These are phyloP conservation scores for Tenthredo livida DNA, from an alignment of 2,888 invertebrate genomes.

Conservation along the genomic window DNA sequence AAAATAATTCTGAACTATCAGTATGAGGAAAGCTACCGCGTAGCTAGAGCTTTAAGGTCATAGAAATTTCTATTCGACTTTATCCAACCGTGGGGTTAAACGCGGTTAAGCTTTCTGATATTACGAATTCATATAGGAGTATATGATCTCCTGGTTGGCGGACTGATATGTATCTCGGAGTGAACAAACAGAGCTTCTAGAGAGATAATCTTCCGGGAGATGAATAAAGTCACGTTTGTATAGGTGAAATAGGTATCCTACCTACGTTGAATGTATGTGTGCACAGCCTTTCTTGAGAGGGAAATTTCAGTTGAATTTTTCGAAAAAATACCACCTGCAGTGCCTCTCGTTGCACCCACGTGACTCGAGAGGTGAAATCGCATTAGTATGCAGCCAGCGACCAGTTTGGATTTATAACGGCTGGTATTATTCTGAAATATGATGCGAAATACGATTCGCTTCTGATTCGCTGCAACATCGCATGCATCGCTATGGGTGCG, in stretches of 20 bases:
- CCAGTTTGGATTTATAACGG: slow-evolving; percentile 64
- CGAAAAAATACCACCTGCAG: slow-evolving; percentile 30
- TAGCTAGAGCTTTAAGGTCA: not conserved
- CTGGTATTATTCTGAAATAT: slow-evolving; percentile 71
- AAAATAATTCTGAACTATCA: too few relatives aligned
- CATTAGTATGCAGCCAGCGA: slow-evolving; percentile 64
- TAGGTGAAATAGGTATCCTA: not conserved
- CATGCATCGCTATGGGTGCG: too few relatives aligned
- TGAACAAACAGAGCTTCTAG: slow-evolving; percentile 49
- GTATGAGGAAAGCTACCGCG: not conserved
- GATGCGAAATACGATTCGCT: slow-evolving; percentile 70
- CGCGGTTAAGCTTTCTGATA: slow-evolving; percentile 24
- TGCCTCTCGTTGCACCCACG: not conserved
- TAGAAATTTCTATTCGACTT: slow-evolving; percentile 7
- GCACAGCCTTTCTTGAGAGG: not conserved
- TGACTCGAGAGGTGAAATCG: slow-evolving; percentile 42
- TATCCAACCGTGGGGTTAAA: slow-evolving; percentile 3
- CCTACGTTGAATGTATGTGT: not conserved
- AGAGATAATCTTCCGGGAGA: slow-evolving; percentile 46
- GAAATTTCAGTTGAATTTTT: slow-evolving; percentile 33
- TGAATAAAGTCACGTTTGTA: slow-evolving; percentile 48
- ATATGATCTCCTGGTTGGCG: slow-evolving; percentile 8
- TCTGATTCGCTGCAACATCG: slow-evolving; percentile 56
- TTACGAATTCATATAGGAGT: slow-evolving; percentile 52
- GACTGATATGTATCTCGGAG: slow-evolving; percentile 39